Percentiles rank a stretch among this genome's conserved stretches.
Conservation (phyloP, 2,888 invertebrate genomes). For the Glomeris marginata region DNA sequence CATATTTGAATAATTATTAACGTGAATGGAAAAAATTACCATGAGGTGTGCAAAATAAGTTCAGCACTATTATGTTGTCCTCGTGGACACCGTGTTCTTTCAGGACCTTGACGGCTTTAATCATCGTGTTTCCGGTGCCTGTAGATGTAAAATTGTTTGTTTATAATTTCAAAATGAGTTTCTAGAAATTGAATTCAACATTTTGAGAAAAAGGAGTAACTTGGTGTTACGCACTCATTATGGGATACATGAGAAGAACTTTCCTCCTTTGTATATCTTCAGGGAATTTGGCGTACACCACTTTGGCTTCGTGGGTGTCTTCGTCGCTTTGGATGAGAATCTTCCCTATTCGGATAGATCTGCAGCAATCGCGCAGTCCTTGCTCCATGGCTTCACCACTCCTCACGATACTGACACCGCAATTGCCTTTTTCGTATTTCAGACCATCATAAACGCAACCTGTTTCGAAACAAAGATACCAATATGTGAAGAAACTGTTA, state of each 20-base stretch:
- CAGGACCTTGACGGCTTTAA: slow-evolving; percentile 80
- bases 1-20: background rate
- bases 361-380: slow-evolving; percentile 75
- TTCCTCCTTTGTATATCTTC: slow-evolving; percentile 78
- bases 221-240: slow-evolving; percentile 62
- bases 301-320: slow-evolving; percentile 89
- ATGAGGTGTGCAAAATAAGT: slow-evolving; percentile 84
- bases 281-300: slow-evolving; percentile 92
- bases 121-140: slow-evolving; percentile 89
- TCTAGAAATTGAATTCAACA: no score
- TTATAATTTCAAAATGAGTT: no score
- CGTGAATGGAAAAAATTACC: no score
- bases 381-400: slow-evolving; percentile 81
- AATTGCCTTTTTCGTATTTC: slow-evolving; percentile 92
- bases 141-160: no score
- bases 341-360: slow-evolving; percentile 96
- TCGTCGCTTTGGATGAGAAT: slow-evolving; percentile 92
- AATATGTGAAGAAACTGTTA: background rate
- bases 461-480: slow-evolving; percentile 18
- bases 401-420: slow-evolving; percentile 90
- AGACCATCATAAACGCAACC: slow-evolving; percentile 80
- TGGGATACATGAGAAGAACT: slow-evolving; percentile 94
- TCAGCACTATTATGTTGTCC: slow-evolving; percentile 89
- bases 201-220: no score
- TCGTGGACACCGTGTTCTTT: slow-evolving; percentile 88